Percentiles rank a stretch among this genome's conserved stretches.
phyloP scores from a whole-genome alignment of 92 coral and sea anemone species.

The Epizoanthus ramosus region DNA sequence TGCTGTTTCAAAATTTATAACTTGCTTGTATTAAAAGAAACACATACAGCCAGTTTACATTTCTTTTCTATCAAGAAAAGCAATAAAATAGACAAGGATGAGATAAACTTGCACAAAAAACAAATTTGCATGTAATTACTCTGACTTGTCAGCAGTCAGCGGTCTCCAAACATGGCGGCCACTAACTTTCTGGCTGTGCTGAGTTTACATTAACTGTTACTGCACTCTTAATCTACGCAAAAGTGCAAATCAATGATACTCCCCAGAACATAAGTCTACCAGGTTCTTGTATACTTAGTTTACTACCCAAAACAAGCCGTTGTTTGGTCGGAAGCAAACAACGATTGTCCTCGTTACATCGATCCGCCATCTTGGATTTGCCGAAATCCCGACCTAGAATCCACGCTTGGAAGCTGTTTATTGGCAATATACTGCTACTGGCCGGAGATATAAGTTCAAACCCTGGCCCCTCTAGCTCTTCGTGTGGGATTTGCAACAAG shows the following conservation, averaged over 20 bases:
- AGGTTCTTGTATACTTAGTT: conserved; percentile 14
- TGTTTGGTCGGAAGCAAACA: conserved; percentile 10
- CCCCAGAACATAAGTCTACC: conserved; percentile 24
- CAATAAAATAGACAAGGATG: too few species aligned
- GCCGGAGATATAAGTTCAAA: conserved; percentile 21
- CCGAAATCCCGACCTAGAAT: neutral
- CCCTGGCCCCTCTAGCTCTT: conserved; percentile 14
- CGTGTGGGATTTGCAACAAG: too few species aligned
- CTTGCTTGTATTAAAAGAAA: too few species aligned
- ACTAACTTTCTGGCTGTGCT: neutral
- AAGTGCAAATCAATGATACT: conserved; percentile 1
- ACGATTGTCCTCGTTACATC: neutral
- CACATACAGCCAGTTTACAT: too few species aligned
- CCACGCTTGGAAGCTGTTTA: conserved; percentile 7
- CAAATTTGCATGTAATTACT: too few species aligned
- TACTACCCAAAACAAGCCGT: conserved; percentile 16
- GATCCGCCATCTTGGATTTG: neutral
- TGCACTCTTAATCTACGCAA: neutral
- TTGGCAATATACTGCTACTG: conserved; percentile 21
- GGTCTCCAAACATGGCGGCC: neutral
- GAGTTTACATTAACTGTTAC: neutral
- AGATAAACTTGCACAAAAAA: too few species aligned
- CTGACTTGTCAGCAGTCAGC: too few species aligned
- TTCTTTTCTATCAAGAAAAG: too few species aligned
- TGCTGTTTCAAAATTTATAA: too few species aligned